Evolutionary conservation across 1,140 invertebrate species (phyloP).

Genomic region (Arctopsyche grandis): DNA sequence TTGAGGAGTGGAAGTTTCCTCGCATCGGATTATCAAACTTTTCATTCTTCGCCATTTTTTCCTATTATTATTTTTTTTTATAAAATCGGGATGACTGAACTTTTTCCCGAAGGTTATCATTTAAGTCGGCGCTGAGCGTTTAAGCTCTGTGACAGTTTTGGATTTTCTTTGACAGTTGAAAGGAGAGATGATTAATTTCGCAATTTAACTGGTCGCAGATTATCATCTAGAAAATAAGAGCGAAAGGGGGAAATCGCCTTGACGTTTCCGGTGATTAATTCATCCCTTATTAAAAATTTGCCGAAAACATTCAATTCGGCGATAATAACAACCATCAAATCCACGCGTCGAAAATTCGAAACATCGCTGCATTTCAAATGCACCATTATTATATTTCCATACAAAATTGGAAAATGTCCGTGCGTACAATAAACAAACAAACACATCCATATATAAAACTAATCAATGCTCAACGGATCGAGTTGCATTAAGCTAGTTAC

Average conservation of each 20-base stretch:
- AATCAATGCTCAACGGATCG: constrained; percentile 47
- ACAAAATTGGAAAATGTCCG: too few relatives aligned
- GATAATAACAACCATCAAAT: too few relatives aligned
- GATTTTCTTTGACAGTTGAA: constrained; percentile 50
- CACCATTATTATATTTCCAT: not conserved
- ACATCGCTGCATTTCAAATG: not conserved
- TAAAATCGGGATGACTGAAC: constrained; percentile 51
- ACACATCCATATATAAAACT: constrained; percentile 24
- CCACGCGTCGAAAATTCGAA: not conserved
- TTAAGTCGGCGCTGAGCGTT: constrained; percentile 43
- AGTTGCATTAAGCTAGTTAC: constrained; percentile 45
- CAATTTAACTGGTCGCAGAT: constrained; percentile 50
- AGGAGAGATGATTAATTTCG: constrained; percentile 53
- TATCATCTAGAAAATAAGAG: constrained; percentile 38
- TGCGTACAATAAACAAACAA: not conserved
- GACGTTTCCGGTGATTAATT: constrained; percentile 42
- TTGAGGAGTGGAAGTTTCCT: constrained; percentile 31
- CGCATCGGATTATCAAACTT: constrained; percentile 45
- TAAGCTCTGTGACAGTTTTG: constrained; percentile 49
- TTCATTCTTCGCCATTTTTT: constrained; percentile 14
- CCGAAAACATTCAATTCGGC: not conserved
- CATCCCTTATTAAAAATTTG: constrained; percentile 27
- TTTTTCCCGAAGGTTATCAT: constrained; percentile 48
- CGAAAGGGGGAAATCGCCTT: constrained; percentile 40
- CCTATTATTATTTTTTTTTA: constrained; percentile 12